Base-by-base conservation (phyloP, 2,113 vertebrate genomes). In the Scalopus aquaticus region DNA sequence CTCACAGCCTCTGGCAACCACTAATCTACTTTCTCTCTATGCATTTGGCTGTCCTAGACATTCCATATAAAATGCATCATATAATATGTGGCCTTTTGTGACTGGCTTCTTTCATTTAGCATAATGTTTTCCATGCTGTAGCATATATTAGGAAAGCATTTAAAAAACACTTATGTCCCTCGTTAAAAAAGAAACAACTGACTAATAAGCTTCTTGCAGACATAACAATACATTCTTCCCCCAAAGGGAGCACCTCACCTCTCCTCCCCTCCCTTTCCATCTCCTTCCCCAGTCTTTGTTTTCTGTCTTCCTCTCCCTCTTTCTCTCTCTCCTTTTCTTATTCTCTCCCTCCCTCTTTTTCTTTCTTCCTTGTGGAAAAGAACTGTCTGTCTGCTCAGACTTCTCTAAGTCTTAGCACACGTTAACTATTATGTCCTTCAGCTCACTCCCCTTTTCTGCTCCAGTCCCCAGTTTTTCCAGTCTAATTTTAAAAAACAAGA, bases 401-500 rank as follows among this genome's bases (percentile, higher is more conserved):
- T 26, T 86, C 37, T 49, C 11, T 32, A 54, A 42, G 17, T 37
- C 35, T 79, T 26, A 79, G 44, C 26, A 62, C 15, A 54, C 44
- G 44, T 35, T 30, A 28, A 46, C 35, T 44, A 5, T n/a, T 30
- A 12, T 0, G 4, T 8, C n/a, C 32, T 91, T 87, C 42, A 65
- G 88, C n/a, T 88, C 76, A 24, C 64, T 56, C 54, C 44, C 35
- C 17, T 11, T 93, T 79, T 54, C 67, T 72, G 92, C 62, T 89
- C 22, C 17, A 56, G 90, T 49, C 42, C 35, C 58, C 51, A 24
- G 72, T 89, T 60, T 30, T 81, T 67, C 51, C 37, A 60, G 91
- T 46, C 72, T 76, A 88, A 82, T 90, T 96, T 72, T 22, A 88
- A 93, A 86, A 67, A 37, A 22, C 54, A 67, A 79, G 82, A 72